These are phyloP conservation scores for Dendrolimus kikuchii DNA, from an alignment of 1,140 invertebrate species.

Conservation along the genomic window DNA sequence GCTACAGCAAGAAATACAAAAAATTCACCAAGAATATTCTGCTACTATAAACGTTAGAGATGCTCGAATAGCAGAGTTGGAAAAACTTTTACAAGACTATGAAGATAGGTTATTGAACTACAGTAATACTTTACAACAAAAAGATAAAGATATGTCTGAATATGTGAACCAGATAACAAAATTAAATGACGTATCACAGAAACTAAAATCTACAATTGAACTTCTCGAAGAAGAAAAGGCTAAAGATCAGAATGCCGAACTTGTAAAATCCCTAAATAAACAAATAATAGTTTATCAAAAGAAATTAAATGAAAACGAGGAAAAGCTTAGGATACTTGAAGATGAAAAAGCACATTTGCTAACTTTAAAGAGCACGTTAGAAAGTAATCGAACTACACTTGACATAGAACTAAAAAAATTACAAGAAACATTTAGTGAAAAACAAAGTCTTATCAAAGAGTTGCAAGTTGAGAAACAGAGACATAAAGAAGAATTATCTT, in stretches of 20 bases:
- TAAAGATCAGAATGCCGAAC: constrained; percentile 56
- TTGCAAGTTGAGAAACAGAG: constrained; percentile 55
- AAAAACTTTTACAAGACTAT: constrained; percentile 53
- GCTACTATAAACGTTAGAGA: constrained; percentile 37
- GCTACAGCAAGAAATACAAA: constrained; percentile 50
- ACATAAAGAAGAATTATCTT: constrained; percentile 50
- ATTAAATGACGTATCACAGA: constrained; percentile 64
- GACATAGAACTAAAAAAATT: constrained; percentile 49
- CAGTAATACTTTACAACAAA: constrained; percentile 52
- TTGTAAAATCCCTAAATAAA: constrained; percentile 61
- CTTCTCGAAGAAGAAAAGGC: constrained; percentile 66
- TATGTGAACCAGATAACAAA: constrained; percentile 69
- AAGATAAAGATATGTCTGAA: constrained; percentile 66
- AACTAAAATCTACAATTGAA: constrained; percentile 62
- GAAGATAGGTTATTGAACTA: constrained; percentile 55
- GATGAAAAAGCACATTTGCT: constrained; percentile 52
- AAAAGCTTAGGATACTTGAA: constrained; percentile 56
- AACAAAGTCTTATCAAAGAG: constrained; percentile 51
- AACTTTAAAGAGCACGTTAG: constrained; percentile 36
- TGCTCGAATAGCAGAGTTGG: constrained; percentile 49
- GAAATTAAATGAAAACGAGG: constrained; percentile 51
- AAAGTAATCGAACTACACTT: constrained; percentile 37
- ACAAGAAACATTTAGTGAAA: constrained; percentile 47
- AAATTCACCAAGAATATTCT: constrained; percentile 50
- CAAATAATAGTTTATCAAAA: constrained; percentile 65